These are phyloP conservation scores for Cryptomyrus ogoouensis DNA, from an alignment of 2,113 vertebrate species.

Conservation along the genomic window DNA sequence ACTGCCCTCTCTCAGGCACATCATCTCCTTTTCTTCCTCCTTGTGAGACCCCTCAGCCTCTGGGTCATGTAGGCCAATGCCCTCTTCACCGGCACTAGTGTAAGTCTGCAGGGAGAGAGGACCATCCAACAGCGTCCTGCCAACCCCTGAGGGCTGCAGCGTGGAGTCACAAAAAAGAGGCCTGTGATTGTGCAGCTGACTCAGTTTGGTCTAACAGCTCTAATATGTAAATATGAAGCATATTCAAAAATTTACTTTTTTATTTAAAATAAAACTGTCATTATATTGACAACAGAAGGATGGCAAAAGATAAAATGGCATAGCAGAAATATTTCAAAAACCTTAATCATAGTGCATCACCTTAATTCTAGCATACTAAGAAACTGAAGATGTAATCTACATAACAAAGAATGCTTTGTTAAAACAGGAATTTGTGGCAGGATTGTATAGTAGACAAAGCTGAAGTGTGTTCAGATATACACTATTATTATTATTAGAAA, in stretches of 20 bases:
- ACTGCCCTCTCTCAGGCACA: slow-evolving; percentile 43
- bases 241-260: not conserved
- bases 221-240: not conserved
- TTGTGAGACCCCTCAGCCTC: slow-evolving; percentile 40
- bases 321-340: not conserved
- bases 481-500: not conserved
- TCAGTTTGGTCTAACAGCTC: not conserved
- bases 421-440: not conserved
- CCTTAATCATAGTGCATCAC: not conserved
- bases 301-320: not conserved
- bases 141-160: slow-evolving; percentile 62
- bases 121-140: slow-evolving; percentile 48
- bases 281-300: not conserved
- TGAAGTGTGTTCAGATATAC: not conserved
- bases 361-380: not conserved
- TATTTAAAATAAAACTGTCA: not conserved
- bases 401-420: not conserved
- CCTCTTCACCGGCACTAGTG: slow-evolving; percentile 29
- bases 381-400: not conserved
- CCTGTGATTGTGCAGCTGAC: not conserved
- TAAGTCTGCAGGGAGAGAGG: slow-evolving; percentile 37
- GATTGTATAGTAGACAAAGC: not conserved
- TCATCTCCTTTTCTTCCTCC: slow-evolving; percentile 38
- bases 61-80: slow-evolving; percentile 31
- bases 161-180: slow-evolving; percentile 35